Evolutionary conservation across 2,888 invertebrate genomes (phyloP), one percentile per base, ranked within the genome.

Genomic region (Microctonus hyperodae): DNA sequence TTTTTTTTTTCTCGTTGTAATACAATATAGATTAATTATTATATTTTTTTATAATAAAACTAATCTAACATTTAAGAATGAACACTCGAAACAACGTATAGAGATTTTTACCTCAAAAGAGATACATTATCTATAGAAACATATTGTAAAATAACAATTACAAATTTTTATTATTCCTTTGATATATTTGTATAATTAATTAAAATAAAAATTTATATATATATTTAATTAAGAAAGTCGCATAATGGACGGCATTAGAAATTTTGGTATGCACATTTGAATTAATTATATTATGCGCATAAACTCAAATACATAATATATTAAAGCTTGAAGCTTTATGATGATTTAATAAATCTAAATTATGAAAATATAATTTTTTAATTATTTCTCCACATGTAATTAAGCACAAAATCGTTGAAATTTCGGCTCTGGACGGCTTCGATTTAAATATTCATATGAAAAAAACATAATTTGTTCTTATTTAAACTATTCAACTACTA

Each of bases 401-500:
- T 7, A 44, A 44, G 44, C 44, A 44, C 44, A 44, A 44, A 20
- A 16, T 44, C 44, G 9, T 16, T 44, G 16, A 2, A 20, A 20
- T 20, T 20, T 44, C 9, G 1, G 16, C 44, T 44, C n/a, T 33
- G 25, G 35, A 33, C 35, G 58, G 35, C 22, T 58, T 58, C 35
- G 22, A 57, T 22, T 35, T 31, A 56, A 20, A 33, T 56, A 28
- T 33, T n/a, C 33, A 33, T 33, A 28, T 56, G 31, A 33, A 56
- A 56, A 31, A 56, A 57, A 55, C 20, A 55, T 55, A 31, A 33
- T 56, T 56, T 33, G n/a, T 56, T 56, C 56, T 56, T 33, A 28
- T 58, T 58, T n/a, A 58, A 58, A 58, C 22, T 58, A 58, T 58
- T 37, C 22, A 33, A 44, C 58, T 58, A 58, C 58, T 58, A 58